Percentiles rank a stretch among this genome's conserved stretches.
These are phyloP conservation scores for Electrophaes corylata DNA, from an alignment of 2,888 invertebrate genomes.

Conservation along the genomic window DNA sequence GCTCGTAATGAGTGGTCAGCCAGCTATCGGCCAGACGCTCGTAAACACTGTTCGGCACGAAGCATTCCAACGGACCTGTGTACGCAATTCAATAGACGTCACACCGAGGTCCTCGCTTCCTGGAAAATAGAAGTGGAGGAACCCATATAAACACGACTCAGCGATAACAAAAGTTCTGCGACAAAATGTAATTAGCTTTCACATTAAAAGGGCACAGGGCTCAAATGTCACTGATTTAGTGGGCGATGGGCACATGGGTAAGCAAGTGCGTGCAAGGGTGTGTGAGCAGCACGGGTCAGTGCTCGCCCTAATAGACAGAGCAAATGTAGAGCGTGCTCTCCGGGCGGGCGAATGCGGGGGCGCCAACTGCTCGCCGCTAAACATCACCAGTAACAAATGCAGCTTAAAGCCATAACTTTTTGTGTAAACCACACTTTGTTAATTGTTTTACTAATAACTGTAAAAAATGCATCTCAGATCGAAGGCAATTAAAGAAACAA, in stretches of 20 bases:
- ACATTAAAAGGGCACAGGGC: slow-evolving; percentile 51
- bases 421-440: background rate
- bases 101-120: slow-evolving; percentile 64
- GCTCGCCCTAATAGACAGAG: slow-evolving; percentile 64
- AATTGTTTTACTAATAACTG: slow-evolving; percentile 20
- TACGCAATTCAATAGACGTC: slow-evolving; percentile 76
- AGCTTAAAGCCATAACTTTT: slow-evolving; percentile 1
- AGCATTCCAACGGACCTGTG: slow-evolving; percentile 69
- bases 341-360: slow-evolving; percentile 44
- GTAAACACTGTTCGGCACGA: slow-evolving; percentile 76
- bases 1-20: slow-evolving; percentile 74
- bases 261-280: slow-evolving; percentile 55
- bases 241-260: slow-evolving; percentile 53
- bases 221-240: slow-evolving; percentile 68
- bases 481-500: slow-evolving; percentile 52
- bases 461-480: slow-evolving; percentile 33
- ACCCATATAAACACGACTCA: slow-evolving; percentile 43
- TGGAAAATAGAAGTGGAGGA: slow-evolving; percentile 47
- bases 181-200: slow-evolving; percentile 53
- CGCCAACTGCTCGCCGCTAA: slow-evolving; percentile 16
- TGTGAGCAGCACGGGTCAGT: slow-evolving; percentile 65
- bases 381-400: slow-evolving; percentile 9
- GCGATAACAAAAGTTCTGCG: slow-evolving; percentile 47
- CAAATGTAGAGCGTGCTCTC: slow-evolving; percentile 48
- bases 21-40: slow-evolving; percentile 77